Percentiles rank a stretch among this genome's conserved stretches.
phyloP scores from a whole-genome alignment of 2,113 vertebrate species.

The Engystomops pustulosus region DNA sequence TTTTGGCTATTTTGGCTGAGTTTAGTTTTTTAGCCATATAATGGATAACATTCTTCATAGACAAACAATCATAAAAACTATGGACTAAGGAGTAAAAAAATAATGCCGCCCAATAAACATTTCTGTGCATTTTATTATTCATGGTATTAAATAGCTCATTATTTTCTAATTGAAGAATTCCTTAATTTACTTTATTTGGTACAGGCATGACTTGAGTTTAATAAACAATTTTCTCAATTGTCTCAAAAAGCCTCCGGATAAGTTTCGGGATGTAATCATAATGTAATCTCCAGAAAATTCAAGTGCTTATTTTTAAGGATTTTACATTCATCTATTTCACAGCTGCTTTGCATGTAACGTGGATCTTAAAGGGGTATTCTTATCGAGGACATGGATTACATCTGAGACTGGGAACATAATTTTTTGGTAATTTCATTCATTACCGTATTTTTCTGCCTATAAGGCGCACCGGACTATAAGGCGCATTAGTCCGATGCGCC shows the following conservation, averaged over 20 bases:
- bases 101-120: background rate
- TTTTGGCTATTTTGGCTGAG: too few species aligned
- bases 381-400: too few species aligned
- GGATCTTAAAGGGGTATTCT: background rate
- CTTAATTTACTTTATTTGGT: conserved; percentile 25
- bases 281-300: conserved; percentile 24
- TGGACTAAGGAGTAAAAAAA: background rate
- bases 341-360: background rate
- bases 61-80: background rate
- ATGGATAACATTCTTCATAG: background rate
- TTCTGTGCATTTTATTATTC: background rate
- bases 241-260: conserved; percentile 23
- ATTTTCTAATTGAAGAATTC: conserved; percentile 32
- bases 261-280: background rate
- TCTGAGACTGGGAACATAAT: too few species aligned
- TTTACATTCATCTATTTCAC: background rate
- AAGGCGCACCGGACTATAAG: too few species aligned
- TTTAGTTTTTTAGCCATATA: too few species aligned
- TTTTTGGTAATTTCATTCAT: too few species aligned
- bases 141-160: background rate
- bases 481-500: too few species aligned
- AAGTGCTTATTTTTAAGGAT: background rate
- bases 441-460: too few species aligned
- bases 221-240: conserved; percentile 42
- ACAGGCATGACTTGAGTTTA: conserved; percentile 21